Conservation (phyloP, 2,888 invertebrate genomes). For the Amphipyra berbera region DNA sequence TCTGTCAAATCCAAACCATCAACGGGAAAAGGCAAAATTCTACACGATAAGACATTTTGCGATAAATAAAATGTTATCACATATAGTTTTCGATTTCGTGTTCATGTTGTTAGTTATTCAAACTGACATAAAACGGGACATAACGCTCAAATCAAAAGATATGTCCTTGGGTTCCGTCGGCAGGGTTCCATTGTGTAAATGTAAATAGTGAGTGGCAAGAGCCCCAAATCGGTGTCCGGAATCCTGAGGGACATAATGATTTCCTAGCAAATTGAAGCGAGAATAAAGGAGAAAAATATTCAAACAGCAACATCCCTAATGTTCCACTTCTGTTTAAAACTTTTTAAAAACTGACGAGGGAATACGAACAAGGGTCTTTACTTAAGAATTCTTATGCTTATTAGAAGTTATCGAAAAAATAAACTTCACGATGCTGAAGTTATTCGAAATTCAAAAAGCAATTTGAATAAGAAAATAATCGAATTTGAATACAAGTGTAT, state of each 20-base stretch:
- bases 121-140: conserved; percentile 18
- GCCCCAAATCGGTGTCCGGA: conserved; percentile 39
- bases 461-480: conserved; percentile 18
- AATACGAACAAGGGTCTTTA: conserved; percentile 37
- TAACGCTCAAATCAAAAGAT: conserved; percentile 57
- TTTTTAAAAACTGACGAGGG: conserved; percentile 35
- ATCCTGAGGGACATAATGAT: conserved; percentile 43
- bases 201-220: conserved; percentile 60
- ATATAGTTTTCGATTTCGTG: conserved; percentile 3
- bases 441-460: conserved; percentile 3
- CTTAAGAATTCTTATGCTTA: conserved; percentile 44
- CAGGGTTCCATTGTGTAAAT: conserved; percentile 61
- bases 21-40: neutral
- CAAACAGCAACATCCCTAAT: conserved; percentile 44
- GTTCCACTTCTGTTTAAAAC: conserved; percentile 31
- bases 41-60: conserved; percentile 1
- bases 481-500: no score
- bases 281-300: conserved; percentile 41
- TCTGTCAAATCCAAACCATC: neutral
- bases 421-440: conserved; percentile 6
- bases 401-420: conserved; percentile 25
- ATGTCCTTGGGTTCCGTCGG: conserved; percentile 45
- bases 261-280: conserved; percentile 40
- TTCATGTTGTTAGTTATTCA: conserved; percentile 15
- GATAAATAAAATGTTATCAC: conserved; percentile 15